Base-by-base conservation (phyloP, 1,140 invertebrate species). In the Heliconius melpomene region DNA sequence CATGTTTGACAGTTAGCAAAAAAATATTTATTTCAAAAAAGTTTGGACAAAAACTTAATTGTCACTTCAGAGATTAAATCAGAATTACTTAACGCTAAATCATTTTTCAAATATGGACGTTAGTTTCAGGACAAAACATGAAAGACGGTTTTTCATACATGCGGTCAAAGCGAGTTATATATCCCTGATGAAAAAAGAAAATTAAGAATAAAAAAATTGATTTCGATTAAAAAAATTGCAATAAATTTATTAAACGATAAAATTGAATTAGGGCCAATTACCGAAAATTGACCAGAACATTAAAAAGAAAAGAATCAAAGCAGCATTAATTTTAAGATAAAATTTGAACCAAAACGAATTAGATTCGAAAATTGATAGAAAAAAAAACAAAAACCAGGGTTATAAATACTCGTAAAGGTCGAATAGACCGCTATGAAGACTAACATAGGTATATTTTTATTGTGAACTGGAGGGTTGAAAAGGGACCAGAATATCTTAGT, bases 31-130 rank as follows among this genome's bases (percentile, higher is more conserved):
- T 60, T 66, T 66, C 0, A 52, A 66, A 29, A 80, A 80, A 79
- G 72, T 71, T 50, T 81, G 80, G 77, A 81, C 80, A 78, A 81
- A 78, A 81, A 78, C 50, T 60, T 81, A 57, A 66, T 78, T 78
- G 71, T 72, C 32, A 66, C 20, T 72, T 81, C 66, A 86, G 85
- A 84, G 82, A 88, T 88, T 84, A 90, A 93, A 89, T 88, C 88
- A 91, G 86, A 90, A 88, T 90, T 83, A 92, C 93, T 93, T 94
- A 94, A 94, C 72, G 87, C 93, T 94, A 94, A 93, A 93, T 90
- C 87, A 93, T 92, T 93, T 36, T 91, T 93, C 86, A 90, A 93
- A 94, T 94, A 94, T 93, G 93, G 93, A 94, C 93, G 93, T 94
- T 91, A 93, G 81, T 90, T 87, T 91, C 83, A 93, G 91, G 93